Evolutionary conservation across 2,113 vertebrate genomes (phyloP).

Genomic region (Tragelaphus imberbis): DNA sequence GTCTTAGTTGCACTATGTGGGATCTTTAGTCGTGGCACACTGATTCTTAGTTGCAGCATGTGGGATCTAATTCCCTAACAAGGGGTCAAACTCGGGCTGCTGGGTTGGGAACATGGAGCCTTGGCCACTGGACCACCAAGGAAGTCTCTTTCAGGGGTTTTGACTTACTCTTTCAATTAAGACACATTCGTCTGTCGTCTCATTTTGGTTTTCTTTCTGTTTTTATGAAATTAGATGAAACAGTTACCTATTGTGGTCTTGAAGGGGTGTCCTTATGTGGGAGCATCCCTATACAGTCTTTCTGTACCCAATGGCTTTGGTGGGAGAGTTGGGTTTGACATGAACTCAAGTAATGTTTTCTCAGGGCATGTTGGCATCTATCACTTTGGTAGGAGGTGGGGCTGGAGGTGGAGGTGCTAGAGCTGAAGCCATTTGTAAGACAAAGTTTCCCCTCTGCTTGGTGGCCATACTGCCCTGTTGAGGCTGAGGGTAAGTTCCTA

Average conservation of each 20-base stretch:
- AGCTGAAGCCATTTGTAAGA: background rate
- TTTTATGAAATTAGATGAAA: background rate
- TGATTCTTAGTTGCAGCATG: background rate
- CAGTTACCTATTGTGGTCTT: background rate
- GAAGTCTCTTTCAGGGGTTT: background rate
- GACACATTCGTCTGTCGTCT: background rate
- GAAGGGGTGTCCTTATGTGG: background rate
- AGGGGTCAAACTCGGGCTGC: fast-evolving
- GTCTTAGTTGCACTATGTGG: background rate
- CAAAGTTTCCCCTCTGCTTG: background rate
- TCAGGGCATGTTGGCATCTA: background rate
- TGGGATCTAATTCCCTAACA: background rate
- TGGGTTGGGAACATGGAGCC: background rate
- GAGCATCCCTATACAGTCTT: background rate
- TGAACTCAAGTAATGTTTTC: background rate
- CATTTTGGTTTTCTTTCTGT: background rate
- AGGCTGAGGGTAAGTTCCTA: background rate
- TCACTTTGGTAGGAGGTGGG: background rate
- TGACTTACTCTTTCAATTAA: background rate
- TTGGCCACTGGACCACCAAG: background rate
- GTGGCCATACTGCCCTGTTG: background rate
- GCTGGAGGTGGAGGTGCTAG: background rate
- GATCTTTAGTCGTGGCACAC: background rate
- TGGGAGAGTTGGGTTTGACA: background rate
- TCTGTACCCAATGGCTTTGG: background rate